Evolutionary conservation across 1,140 invertebrate species (phyloP), one percentile per base, ranked within the genome.

Genomic region (Zaprionus lachaisei): DNA sequence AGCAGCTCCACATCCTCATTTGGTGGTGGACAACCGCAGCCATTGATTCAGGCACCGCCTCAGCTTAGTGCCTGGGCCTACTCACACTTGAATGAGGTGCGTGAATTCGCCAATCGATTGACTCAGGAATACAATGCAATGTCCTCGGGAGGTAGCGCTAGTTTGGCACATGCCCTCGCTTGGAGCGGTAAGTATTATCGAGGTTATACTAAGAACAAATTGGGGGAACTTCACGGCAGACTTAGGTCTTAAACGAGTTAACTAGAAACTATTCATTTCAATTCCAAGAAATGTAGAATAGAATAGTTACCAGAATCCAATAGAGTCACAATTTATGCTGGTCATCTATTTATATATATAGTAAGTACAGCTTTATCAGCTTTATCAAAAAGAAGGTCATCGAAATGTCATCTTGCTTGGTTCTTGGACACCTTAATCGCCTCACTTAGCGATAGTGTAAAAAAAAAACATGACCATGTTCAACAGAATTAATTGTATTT

Each of bases 121-220:
- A 81, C 84, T 11, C 77, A 89, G 63, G 81, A 83, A 54, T 92
- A 82, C 17, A 92, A 92, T 72, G 63, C 68, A 9, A 62, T 89
- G 38, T 91, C 90, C 0, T 70, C 83, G 3, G 89, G 90, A 17
- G 47, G 56, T 2, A 76, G 57, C 34, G 72, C 44, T 9, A 64
- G n/a, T 26, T 55, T 68, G 22, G 70, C 58, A n/a, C 70, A 62
- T 47, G 4, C 62, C 12, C 34, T 58, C 1, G 14, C 51, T 1
- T 92, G 91, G 91, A 85, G 67, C 60, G 77, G 91, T 92, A 63
- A 87, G 91, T 78, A 38, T 24, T 14, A n/a, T 22, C 7, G 3
- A 12, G 20, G 41, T 34, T 34, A 34, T 34, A 34, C 5, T 9
- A 47, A 17, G 37, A 38, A 12, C 1, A 4, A 38, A 15, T 5